A percentile compares a stretch with the other conserved stretches of the same genome.
phyloP scores from a whole-genome alignment of 2,113 vertebrate genomes.

The Chionis minor region DNA sequence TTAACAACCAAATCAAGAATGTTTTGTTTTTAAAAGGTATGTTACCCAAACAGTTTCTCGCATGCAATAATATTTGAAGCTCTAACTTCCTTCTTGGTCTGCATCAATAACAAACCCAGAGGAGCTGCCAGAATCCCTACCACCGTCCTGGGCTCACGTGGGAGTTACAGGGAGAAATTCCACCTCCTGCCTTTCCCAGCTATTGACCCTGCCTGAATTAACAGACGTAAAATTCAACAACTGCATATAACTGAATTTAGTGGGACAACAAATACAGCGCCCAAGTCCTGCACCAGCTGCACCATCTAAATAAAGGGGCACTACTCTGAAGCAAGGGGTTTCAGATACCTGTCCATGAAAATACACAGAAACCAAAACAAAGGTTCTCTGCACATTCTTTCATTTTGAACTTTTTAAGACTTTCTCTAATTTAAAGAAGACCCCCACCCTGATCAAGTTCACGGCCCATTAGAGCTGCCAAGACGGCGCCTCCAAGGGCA shows the following conservation, averaged over 20 bases:
- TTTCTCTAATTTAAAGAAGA: not conserved
- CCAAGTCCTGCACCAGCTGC: not conserved
- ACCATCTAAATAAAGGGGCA: rapidly evolving
- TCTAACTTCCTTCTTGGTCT: not conserved
- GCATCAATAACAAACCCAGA: not conserved
- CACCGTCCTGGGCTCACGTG: rapidly evolving
- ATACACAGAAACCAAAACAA: not conserved
- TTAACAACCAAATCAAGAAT: not conserved
- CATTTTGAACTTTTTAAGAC: not conserved
- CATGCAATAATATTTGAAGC: not conserved
- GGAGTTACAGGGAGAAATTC: not conserved
- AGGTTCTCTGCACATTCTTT: not conserved
- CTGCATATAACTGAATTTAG: rapidly evolving
- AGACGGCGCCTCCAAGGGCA: not conserved
- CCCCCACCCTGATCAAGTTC: not conserved
- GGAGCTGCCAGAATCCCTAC: not conserved
- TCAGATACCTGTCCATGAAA: rapidly evolving
- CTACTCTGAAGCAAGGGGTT: rapidly evolving
- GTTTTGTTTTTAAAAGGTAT: not conserved
- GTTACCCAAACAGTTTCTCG: not conserved
- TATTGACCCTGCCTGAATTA: not conserved
- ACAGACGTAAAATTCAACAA: not conserved
- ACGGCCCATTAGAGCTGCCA: not conserved
- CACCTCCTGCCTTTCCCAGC: not conserved
- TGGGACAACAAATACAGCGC: rapidly evolving